Percentiles rank a stretch among this genome's conserved stretches.
Conservation (phyloP, 2,797 vertebrate species). For the Xenopus petersii region DNA sequence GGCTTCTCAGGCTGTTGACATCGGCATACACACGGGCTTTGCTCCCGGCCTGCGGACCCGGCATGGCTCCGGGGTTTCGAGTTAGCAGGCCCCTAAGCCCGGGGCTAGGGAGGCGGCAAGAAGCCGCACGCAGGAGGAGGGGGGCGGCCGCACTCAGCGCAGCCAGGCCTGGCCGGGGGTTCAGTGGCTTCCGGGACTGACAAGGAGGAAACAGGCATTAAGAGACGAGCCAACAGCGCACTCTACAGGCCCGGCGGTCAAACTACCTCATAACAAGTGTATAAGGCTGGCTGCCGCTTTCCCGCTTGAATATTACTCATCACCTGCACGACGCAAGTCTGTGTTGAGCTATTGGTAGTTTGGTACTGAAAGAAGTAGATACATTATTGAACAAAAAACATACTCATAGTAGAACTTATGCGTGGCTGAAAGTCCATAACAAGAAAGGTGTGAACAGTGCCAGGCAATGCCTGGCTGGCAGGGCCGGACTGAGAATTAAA, state of each 20-base stretch:
- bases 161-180: conserved; percentile 49
- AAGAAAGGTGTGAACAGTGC: no score
- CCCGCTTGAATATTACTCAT: no score
- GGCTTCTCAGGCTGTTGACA: conserved; percentile 94
- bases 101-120: conserved; percentile 53
- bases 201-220: conserved; percentile 13
- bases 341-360: no score
- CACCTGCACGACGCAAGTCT: no score
- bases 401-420: no score
- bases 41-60: conserved; percentile 92
- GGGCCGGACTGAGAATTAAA: no score
- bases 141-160: conserved; percentile 46
- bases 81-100: conserved; percentile 54
- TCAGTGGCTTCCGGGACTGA: conserved; percentile 41
- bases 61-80: conserved; percentile 76
- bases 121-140: conserved; percentile 48
- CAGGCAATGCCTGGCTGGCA: no score
- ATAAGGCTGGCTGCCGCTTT: no score
- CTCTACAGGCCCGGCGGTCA: conserved; percentile 3
- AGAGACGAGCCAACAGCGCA: conserved; percentile 14
- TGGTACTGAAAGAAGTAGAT: no score
- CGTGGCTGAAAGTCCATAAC: no score
- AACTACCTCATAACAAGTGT: not conserved
- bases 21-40: conserved; percentile 95
- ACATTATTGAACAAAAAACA: no score